Evolutionary conservation across 2,888 invertebrate species (phyloP), one percentile per base, ranked within the genome.

Genomic region (Acanthosoma haemorrhoidale): DNA sequence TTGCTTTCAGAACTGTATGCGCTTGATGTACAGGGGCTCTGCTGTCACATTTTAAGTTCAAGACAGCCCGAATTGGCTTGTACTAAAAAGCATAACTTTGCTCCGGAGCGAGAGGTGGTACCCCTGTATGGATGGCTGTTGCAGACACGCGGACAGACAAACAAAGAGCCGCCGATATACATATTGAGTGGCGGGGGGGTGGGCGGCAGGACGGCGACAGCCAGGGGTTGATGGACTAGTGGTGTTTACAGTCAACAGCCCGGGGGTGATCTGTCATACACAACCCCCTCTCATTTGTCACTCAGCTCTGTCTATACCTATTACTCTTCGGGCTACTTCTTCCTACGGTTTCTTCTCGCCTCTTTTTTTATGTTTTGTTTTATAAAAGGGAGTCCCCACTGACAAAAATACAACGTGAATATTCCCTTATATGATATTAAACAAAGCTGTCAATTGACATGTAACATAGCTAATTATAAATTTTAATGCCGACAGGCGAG

Each of bases 171-270:
- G 21, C 51, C n/a, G 6, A 13, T 18, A 41, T 18, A 1, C n/a
- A 13, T n/a, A 51, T 51, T 51, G 51, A n/a, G n/a, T n/a, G 51
- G 25, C 9, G 29, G 51, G 25, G n/a, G 8, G 51, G 29, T 25
- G 51, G n/a, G n/a, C 25, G 51, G 25, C 9, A 51, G 51, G 25
- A 29, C 5, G 51, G 29, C 21, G 51, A 29, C 25, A n/a, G 51
- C 21, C 51, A 51, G n/a, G 51, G 51, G 25, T 51, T 51, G 51
- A 51, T 51, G 51, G 51, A 51, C 51, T 51, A 51, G 51, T 25
- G 51, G 51, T 51, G 51, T 29, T 51, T 51, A 51, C 51, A 51
- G n/a, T 25, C 51, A 6, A 13, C 21, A 13, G 5, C 29, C 25
- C 4, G 2, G 2, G 5, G n/a, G n/a, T n/a, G n/a, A n/a, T n/a